Percentiles rank a stretch among this genome's conserved stretches.
Conservation (phyloP, 2,113 vertebrate species). For the Manacus vitellinus region DNA sequence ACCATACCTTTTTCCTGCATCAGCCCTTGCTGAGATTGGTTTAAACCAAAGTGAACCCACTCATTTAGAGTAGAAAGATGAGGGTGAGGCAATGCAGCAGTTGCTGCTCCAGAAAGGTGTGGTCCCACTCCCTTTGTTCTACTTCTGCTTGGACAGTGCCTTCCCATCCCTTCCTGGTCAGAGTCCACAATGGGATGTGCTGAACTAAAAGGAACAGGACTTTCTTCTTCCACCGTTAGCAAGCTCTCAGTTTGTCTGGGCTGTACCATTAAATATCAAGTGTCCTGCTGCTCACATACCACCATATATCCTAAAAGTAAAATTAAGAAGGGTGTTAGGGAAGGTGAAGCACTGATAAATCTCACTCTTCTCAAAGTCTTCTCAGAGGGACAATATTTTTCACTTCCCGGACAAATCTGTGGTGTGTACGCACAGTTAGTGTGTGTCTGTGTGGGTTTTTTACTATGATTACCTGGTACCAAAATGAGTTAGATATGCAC, state of each 20-base stretch:
- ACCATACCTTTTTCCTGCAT: neutral
- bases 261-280: neutral
- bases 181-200: neutral
- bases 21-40: neutral
- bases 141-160: fast-evolving
- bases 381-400: neutral
- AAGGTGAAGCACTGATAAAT: neutral
- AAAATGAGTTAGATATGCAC: neutral
- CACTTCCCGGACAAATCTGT: neutral
- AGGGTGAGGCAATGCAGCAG: neutral
- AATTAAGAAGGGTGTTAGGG: neutral
- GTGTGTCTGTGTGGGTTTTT: neutral
- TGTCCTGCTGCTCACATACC: neutral
- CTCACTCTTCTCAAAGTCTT: neutral
- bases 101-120: neutral
- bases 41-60: neutral
- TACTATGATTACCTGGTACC: neutral
- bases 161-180: neutral
- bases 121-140: neutral
- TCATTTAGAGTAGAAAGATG: neutral
- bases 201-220: neutral
- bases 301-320: neutral
- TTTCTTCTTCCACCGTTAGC: neutral
- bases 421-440: fast-evolving
- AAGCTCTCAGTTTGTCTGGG: neutral